These are phyloP conservation scores for Peromyscus attwateri DNA, from an alignment of 2,797 vertebrate genomes.

Conservation along the genomic window DNA sequence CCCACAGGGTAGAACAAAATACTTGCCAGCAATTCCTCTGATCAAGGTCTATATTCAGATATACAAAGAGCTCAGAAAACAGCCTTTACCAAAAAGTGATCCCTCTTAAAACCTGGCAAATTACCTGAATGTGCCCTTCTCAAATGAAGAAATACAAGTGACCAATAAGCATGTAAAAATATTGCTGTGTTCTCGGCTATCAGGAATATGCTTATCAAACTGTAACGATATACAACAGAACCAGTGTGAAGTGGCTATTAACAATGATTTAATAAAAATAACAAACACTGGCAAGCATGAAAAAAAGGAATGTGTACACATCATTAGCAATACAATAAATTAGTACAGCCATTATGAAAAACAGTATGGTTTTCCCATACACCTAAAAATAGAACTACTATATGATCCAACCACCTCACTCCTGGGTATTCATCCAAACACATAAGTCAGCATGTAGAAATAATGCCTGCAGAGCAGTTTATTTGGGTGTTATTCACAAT, in stretches of 20 bases:
- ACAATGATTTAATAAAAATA: neutral
- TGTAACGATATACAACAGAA: neutral
- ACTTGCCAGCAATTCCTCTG: neutral
- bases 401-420: neutral
- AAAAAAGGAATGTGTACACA: neutral
- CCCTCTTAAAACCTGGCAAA: neutral
- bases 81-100: neutral
- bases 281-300: neutral
- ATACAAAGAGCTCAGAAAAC: neutral
- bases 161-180: neutral
- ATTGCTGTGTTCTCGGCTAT: neutral
- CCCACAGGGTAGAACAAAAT: neutral
- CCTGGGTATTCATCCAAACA: neutral
- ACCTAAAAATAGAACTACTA: neutral
- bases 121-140: neutral
- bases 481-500: neutral
- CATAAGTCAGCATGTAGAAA: neutral
- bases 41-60: neutral
- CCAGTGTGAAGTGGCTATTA: neutral
- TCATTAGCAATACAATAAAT: neutral
- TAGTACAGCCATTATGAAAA: neutral
- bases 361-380: neutral
- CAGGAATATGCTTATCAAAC: neutral
- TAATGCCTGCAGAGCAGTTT: neutral
- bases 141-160: neutral